These are phyloP conservation scores for Strix uralensis DNA, from an alignment of 2,113 vertebrate species.

Conservation along the genomic window DNA sequence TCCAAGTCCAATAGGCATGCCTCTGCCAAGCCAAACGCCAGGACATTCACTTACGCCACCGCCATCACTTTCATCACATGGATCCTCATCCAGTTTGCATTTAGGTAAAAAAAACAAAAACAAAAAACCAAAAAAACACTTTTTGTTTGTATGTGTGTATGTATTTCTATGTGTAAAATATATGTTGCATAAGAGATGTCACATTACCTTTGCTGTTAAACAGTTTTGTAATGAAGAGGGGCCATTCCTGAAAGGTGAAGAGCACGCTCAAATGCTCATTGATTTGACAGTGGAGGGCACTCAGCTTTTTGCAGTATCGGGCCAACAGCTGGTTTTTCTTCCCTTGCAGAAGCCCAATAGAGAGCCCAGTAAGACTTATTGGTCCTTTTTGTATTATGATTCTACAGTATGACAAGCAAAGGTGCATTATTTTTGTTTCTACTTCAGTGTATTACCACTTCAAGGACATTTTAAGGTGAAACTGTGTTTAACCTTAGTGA, in stretches of 20 bases:
- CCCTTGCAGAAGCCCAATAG: conserved; percentile 6
- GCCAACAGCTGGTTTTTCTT: conserved; percentile 21
- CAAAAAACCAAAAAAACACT: conserved; percentile 69
- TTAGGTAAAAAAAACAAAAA: conserved; percentile 80
- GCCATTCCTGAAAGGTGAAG: conserved; percentile 9
- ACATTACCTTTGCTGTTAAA: conserved; percentile 71
- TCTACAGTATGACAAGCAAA: conserved; percentile 6
- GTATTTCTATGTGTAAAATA: conserved; percentile 81
- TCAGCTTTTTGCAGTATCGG: background rate
- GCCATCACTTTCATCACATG: conserved; percentile 96
- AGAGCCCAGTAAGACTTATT: conserved; percentile 19
- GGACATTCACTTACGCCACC: conserved; percentile 97
- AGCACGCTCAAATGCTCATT: background rate
- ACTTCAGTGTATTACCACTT: background rate
- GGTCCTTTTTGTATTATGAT: background rate
- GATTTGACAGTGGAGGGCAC: conserved; percentile 22
- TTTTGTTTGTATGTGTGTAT: conserved; percentile 82
- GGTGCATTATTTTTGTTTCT: conserved; percentile 23
- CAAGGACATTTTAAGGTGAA: background rate
- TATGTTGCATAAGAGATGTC: conserved; percentile 81
- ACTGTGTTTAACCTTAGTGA: background rate
- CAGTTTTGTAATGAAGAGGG: conserved; percentile 48
- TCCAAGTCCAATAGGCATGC: conserved; percentile 96
- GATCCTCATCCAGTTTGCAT: conserved; percentile 97
- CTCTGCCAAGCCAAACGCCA: conserved; percentile 91